Percentiles rank a stretch among this genome's conserved stretches.
These are phyloP conservation scores for Nerophis ophidion DNA, from an alignment of 2,113 vertebrate species.

Conservation along the genomic window DNA sequence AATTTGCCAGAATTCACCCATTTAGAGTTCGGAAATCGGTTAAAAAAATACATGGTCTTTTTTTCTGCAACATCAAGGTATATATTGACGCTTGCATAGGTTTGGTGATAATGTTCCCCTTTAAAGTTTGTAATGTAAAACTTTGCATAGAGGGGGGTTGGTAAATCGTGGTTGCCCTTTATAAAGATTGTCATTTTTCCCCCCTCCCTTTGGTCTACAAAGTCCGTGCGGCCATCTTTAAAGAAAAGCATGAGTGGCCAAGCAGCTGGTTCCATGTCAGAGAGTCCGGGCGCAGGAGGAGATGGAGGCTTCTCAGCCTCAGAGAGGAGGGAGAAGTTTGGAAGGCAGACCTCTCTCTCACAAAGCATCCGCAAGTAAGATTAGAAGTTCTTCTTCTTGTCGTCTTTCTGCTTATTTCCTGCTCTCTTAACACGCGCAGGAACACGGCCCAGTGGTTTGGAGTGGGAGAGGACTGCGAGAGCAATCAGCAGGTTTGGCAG, in stretches of 20 bases:
- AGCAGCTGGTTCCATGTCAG: constrained; percentile 55
- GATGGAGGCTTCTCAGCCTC: constrained; percentile 25
- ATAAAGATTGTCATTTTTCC: neutral
- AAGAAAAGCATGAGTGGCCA: constrained; percentile 77
- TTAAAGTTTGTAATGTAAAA: too few relatives aligned
- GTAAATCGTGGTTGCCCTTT: neutral
- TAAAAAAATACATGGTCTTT: too few relatives aligned
- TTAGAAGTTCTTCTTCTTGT: neutral
- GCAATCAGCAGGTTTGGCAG: constrained; percentile 87
- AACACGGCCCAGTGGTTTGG: constrained; percentile 93
- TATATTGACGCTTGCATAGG: too few relatives aligned
- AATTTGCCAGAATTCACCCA: too few relatives aligned
- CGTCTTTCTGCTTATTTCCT: neutral
- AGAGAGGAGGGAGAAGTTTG: constrained; percentile 70
- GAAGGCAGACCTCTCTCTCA: constrained; percentile 83
- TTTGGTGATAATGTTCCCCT: too few relatives aligned
- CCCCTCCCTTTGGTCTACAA: constrained; percentile 8
- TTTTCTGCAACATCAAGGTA: too few relatives aligned
- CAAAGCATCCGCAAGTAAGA: constrained; percentile 90
- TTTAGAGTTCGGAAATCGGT: too few relatives aligned
- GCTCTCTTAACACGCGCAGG: constrained; percentile 52
- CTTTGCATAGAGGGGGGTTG: too few relatives aligned
- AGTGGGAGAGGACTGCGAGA: constrained; percentile 82
- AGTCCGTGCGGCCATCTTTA: constrained; percentile 74
- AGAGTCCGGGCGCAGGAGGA: constrained; percentile 31